These are phyloP conservation scores for Clytia hemisphaerica DNA, from an alignment of 30 jellyfish, hydroid and myxozoan species.

Conservation along the genomic window DNA sequence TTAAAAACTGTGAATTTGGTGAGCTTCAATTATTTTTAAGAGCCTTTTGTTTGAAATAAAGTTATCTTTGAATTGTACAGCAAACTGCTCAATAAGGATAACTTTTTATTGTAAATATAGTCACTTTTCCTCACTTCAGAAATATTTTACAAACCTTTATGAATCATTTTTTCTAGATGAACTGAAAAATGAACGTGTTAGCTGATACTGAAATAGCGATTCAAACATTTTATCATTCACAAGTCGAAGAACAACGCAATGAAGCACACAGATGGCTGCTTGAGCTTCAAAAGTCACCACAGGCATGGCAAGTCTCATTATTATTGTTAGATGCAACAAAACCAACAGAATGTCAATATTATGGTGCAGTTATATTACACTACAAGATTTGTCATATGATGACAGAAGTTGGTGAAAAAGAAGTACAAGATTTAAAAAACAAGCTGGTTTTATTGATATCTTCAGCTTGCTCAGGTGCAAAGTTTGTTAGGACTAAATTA, in stretches of 20 bases:
- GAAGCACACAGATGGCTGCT: constrained; percentile 72
- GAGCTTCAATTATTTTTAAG: no score
- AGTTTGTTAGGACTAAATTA: constrained; percentile 51
- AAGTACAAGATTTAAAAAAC: constrained; percentile 32
- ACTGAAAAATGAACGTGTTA: no score
- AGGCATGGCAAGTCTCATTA: constrained; percentile 79
- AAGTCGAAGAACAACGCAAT: constrained; percentile 30
- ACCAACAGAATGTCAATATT: constrained; percentile 61
- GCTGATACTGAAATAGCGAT: constrained; percentile 57
- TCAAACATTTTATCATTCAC: constrained; percentile 48
- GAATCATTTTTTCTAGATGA: no score
- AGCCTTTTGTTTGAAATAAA: no score
- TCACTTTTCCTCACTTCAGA: no score
- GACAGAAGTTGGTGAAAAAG: constrained; percentile 48
- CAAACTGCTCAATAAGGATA: no score
- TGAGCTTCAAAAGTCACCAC: constrained; percentile 48
- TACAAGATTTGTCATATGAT: constrained; percentile 39
- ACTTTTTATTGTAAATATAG: no score
- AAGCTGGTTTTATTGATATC: constrained; percentile 30
- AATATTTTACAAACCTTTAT: no score
- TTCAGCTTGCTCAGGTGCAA: constrained; percentile 23
- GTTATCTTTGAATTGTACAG: no score
- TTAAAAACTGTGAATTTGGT: no score
- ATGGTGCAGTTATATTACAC: constrained; percentile 73
- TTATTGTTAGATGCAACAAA: constrained; percentile 35